phyloP scores from a whole-genome alignment of 2,113 vertebrate genomes.

The Lampris incognitus region DNA sequence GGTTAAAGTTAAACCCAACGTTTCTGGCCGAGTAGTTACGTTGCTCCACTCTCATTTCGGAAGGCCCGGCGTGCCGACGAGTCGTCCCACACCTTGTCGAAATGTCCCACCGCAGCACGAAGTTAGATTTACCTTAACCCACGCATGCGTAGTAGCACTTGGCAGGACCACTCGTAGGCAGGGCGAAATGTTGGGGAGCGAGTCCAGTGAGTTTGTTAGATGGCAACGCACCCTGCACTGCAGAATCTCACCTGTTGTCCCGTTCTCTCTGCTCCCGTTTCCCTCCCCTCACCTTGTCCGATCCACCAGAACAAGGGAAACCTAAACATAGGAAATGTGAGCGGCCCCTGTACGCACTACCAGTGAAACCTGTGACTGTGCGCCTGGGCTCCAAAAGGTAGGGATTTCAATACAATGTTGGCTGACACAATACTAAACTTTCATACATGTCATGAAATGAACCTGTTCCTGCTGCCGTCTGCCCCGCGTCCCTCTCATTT shows the following conservation, averaged over 20 bases:
- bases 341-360: conserved; percentile 66
- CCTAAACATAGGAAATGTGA: conserved; percentile 84
- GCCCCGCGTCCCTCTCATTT: neutral
- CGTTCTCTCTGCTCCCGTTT: too few species aligned
- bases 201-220: too few species aligned
- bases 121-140: too few species aligned
- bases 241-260: conserved; percentile 8
- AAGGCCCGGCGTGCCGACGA: too few species aligned
- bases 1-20: too few species aligned
- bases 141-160: too few species aligned
- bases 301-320: conserved; percentile 76
- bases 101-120: too few species aligned
- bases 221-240: neutral
- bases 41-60: too few species aligned
- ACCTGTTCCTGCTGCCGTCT: neutral
- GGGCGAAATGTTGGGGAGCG: too few species aligned
- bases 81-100: too few species aligned
- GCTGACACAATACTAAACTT: neutral
- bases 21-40: too few species aligned
- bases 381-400: conserved; percentile 79
- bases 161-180: too few species aligned
- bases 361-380: conserved; percentile 72
- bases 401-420: neutral
- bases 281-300: neutral
- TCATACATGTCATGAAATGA: neutral